Evolutionary conservation across 2,797 vertebrate species (phyloP).

Genomic region (Philypnodon macrostomus): DNA sequence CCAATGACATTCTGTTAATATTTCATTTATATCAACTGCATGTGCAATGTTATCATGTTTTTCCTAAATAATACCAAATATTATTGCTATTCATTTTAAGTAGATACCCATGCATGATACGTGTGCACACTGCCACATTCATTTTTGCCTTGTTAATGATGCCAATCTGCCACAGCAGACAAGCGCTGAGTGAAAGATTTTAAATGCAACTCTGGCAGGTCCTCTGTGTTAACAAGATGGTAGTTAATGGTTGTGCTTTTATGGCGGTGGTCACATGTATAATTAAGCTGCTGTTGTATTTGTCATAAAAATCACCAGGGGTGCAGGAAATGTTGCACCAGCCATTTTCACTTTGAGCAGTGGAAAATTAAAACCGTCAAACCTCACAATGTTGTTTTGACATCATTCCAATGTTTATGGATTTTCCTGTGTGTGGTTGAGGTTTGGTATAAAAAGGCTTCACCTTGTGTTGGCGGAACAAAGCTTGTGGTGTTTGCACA

Average conservation of each 20-base stretch:
- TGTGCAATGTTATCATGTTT: no score
- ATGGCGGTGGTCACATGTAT: constrained; percentile 73
- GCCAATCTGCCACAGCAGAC: constrained; percentile 66
- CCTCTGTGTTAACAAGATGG: constrained; percentile 77
- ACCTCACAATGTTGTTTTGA: constrained; percentile 80
- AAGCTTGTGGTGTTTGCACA: constrained; percentile 77
- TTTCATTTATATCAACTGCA: no score
- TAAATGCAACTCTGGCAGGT: constrained; percentile 68
- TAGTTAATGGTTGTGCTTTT: constrained; percentile 73
- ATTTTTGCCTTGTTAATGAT: constrained; percentile 60
- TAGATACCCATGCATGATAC: constrained; percentile 28
- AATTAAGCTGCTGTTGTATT: constrained; percentile 82
- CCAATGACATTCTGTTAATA: no score
- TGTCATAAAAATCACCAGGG: constrained; percentile 75
- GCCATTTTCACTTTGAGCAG: constrained; percentile 75
- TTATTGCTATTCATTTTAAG: no score
- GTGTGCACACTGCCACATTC: constrained; percentile 24
- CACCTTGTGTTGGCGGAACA: constrained; percentile 72
- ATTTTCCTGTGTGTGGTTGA: constrained; percentile 78
- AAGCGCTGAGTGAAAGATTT: constrained; percentile 63
- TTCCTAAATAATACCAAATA: no score
- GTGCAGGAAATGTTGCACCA: constrained; percentile 73
- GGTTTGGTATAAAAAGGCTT: constrained; percentile 70
- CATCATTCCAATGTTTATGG: constrained; percentile 82
- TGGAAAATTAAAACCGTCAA: constrained; percentile 80